Percentiles rank a stretch among this genome's conserved stretches.
phyloP scores from a whole-genome alignment of 2,113 vertebrate genomes.

The Chrysemys picta region DNA sequence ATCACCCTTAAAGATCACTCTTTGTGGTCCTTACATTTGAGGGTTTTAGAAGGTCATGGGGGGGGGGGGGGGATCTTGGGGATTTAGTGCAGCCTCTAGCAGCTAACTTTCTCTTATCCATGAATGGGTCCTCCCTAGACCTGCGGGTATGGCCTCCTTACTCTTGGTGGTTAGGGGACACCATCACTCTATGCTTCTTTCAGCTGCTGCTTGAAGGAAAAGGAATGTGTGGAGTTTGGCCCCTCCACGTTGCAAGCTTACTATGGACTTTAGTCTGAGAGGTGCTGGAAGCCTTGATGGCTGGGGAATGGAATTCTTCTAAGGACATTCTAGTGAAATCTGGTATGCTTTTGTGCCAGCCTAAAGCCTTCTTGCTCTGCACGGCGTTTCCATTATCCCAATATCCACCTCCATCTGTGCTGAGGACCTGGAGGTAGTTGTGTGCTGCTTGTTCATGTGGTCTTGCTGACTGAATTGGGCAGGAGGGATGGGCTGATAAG shows the following conservation, averaged over 20 bases:
- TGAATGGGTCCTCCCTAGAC: neutral
- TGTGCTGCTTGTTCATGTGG: neutral
- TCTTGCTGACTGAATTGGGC: neutral
- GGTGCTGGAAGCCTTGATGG: neutral
- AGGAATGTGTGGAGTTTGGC: constrained; percentile 63
- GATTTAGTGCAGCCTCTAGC: rapidly evolving
- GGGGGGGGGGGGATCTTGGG: neutral
- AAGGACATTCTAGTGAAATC: neutral
- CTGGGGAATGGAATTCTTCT: neutral
- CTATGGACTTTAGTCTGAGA: constrained; percentile 70
- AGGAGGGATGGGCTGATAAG: neutral
- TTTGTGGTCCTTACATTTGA: neutral
- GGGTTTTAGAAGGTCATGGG: neutral
- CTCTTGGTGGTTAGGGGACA: neutral
- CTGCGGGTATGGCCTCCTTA: neutral
- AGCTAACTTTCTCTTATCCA: neutral
- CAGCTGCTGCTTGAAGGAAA: neutral
- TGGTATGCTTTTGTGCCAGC: neutral
- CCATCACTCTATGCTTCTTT: neutral
- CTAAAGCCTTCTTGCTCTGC: neutral
- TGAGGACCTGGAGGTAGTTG: neutral
- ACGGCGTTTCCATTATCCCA: neutral
- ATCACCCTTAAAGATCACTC: neutral
- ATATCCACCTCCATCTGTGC: rapidly evolving
- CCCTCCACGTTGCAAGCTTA: constrained; percentile 22